Evolutionary conservation across 30 jellyfish, hydroid and myxozoan species (phyloP).

Genomic region (Haliclystus octoradiatus): DNA sequence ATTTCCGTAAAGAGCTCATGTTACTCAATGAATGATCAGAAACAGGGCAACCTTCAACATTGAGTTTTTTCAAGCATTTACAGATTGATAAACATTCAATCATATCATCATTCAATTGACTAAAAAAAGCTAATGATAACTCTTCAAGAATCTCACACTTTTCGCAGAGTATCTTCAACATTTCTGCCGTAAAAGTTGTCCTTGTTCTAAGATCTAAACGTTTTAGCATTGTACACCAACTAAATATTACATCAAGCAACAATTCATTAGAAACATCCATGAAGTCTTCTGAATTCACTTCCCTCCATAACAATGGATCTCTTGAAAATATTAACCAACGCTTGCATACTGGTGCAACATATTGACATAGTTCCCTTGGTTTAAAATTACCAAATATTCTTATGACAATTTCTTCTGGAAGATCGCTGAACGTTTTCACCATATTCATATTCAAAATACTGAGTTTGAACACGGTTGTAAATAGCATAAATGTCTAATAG

Average conservation of each 20-base stretch:
- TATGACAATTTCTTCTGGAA: slow-evolving; percentile 61
- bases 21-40: slow-evolving; percentile 46
- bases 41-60: slow-evolving; percentile 56
- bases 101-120: slow-evolving; percentile 39
- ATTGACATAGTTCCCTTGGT: slow-evolving; percentile 62
- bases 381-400: slow-evolving; percentile 44
- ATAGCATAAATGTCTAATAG: too few relatives aligned
- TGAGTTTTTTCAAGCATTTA: slow-evolving; percentile 14
- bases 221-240: slow-evolving; percentile 59
- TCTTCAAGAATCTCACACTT: slow-evolving; percentile 42
- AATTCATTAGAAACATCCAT: slow-evolving; percentile 46
- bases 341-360: slow-evolving; percentile 72
- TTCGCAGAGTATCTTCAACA: slow-evolving; percentile 18
- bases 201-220: slow-evolving; percentile 44
- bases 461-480: too few relatives aligned
- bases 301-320: slow-evolving; percentile 64
- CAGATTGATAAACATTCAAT: slow-evolving; percentile 17
- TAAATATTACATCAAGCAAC: slow-evolving; percentile 35
- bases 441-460: too few relatives aligned
- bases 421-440: too few relatives aligned
- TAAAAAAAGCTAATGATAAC: slow-evolving; percentile 66
- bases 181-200: slow-evolving; percentile 15
- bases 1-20: slow-evolving; percentile 48
- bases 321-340: slow-evolving; percentile 53
- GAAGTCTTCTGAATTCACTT: slow-evolving; percentile 33